phyloP scores from a whole-genome alignment of 2,113 vertebrate genomes.

The Microcebus ravelobensis region DNA sequence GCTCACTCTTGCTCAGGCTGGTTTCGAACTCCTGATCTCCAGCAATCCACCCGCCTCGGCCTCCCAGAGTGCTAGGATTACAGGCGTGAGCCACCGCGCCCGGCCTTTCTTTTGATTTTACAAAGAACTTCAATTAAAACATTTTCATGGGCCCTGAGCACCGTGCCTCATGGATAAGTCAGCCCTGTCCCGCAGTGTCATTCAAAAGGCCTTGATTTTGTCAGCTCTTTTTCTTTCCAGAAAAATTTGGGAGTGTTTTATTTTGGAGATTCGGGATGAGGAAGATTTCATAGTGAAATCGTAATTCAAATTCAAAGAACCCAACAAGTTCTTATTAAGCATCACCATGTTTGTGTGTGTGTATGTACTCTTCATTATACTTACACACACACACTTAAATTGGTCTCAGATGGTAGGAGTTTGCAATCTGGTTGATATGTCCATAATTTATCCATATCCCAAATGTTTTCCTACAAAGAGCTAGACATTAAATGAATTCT shows the following conservation, averaged over 20 bases:
- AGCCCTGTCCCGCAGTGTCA: not conserved
- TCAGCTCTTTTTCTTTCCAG: not conserved
- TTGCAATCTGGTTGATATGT: constrained; percentile 54
- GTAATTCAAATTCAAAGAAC: constrained; percentile 29
- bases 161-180: not conserved
- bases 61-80: too few relatives aligned
- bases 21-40: too few relatives aligned
- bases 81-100: too few relatives aligned
- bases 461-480: constrained; percentile 65
- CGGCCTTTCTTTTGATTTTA: not conserved
- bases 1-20: too few relatives aligned
- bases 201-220: not conserved
- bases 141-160: not conserved
- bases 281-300: constrained; percentile 37
- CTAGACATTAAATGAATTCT: constrained; percentile 58
- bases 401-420: constrained; percentile 46
- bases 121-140: not conserved
- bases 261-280: constrained; percentile 39
- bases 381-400: constrained; percentile 37
- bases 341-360: not conserved
- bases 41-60: too few relatives aligned
- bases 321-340: constrained; percentile 58
- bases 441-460: constrained; percentile 51
- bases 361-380: not conserved
- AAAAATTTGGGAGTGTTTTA: constrained; percentile 40